Base-by-base conservation (phyloP, 2,797 vertebrate genomes). In the Antennarius maculatus region DNA sequence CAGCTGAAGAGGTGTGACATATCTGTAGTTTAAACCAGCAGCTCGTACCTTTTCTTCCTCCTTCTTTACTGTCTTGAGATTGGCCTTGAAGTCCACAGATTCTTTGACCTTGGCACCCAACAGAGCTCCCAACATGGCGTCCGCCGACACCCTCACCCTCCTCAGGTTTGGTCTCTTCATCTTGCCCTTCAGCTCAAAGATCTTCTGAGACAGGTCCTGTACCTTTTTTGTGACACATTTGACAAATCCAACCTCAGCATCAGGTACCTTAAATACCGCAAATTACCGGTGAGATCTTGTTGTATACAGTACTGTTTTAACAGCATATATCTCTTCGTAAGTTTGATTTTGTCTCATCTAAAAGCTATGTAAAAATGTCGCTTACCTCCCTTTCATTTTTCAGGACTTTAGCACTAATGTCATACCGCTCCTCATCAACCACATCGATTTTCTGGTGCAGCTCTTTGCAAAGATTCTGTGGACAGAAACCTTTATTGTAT, bases 11-110 rank as follows among this genome's bases (percentile, higher is more conserved):
- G 23, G 28, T 2, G 18, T 2, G 7, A 46, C 43, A 43, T 3
- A 27, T 42, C 1, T 13, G 7, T 43, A 42, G 12, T 28, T 27
- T 14, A 17, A 23, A 11, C 0, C 48, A 29, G 43, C n/a, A 7
- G 17, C 15, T 2, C 57, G 69, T 55, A 93, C 93, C 91, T 94
- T 95, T 68, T 95, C 94, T 16, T 95, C 94, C 74, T 95, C 94
- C 66, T 94, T 94, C 81, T 94, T 94, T 48, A 94, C 93, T 11
- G 94, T 94, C 84, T 95, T 95, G 4, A 95, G 90, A 82, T 93
- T 93, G 68, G 93, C 92, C 72, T 94, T 95, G 75, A 95, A 93
- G 84, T 95, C 94, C 60, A 94, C 88, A 13, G 94, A 94, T 69
- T 94, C 93, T 72, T 93, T 94, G 74, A 92, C 88, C 67, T 80